Evolutionary conservation across 2,888 invertebrate species (phyloP), one percentile per base, ranked within the genome.

Genomic region (Papilio protenor): DNA sequence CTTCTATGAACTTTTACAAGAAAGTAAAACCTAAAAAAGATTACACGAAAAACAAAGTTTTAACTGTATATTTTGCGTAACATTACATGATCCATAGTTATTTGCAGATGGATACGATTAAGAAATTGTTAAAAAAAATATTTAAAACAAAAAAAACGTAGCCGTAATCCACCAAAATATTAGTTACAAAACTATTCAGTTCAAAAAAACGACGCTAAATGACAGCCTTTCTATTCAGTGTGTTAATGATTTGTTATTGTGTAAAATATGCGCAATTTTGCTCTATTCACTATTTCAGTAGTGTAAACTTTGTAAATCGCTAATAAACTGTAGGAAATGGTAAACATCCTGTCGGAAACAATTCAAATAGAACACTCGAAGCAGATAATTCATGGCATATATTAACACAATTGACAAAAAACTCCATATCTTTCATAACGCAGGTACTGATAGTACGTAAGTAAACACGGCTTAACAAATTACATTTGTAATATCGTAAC

Each of bases 291-390:
- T 64, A 64, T 64, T 18, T 27, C 8, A 66, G 11, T 33, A 64
- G 40, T 66, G 40, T 66, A 40, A 61, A 59, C n/a, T 40, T 66
- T 66, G 18, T 66, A 40, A 66, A 64, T 33, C 16, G 27, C 18
- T 64, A 33, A 18, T 61, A 61, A 61, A 61, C 23, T 59, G 40
- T 72, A 64, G 64, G 18, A 64, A 72, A 76, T 64, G 1, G 52
- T 52, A 52, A 72, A 76, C 64, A 64, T 76, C 72, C 61, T 49
- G 40, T 16, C 76, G 71, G 40, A 72, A 61, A 72, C 64, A 2
- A 76, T 76, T 72, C 61, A 16, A 16, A 18, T 33, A 33, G 16
- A 40, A 66, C n/a, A n/a, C 40, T 40, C n/a, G 40, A 66, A n/a
- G 33, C 40, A n/a, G 33, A 64, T 66, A 66, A 66, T 66, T 66